Evolutionary conservation across 2,888 invertebrate genomes (phyloP).

Genomic region (Notodonta dromedarius): DNA sequence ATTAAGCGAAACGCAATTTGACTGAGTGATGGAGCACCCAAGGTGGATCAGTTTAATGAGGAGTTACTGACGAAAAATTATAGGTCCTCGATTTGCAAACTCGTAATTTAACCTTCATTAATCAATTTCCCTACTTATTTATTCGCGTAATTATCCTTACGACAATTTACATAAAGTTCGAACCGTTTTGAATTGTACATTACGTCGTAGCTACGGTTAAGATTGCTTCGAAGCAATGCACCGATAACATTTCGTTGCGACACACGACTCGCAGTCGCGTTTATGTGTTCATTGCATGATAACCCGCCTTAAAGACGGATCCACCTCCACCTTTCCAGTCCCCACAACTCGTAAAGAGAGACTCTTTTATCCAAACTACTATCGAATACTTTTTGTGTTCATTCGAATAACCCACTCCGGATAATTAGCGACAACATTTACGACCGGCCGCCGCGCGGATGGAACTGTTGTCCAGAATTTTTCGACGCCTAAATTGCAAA

Average conservation of each 20-base stretch:
- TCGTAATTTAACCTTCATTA: conserved; percentile 51
- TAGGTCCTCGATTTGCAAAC: conserved; percentile 30
- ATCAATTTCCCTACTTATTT: conserved; percentile 50
- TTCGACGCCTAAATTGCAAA: conserved; percentile 61
- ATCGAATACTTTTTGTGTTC: conserved; percentile 70
- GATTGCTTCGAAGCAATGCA: conserved; percentile 47
- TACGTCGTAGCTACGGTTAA: conserved; percentile 28
- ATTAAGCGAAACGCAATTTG: conserved; percentile 84
- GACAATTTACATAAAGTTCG: conserved; percentile 45
- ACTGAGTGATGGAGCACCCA: conserved; percentile 83
- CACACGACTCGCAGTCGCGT: conserved; percentile 61
- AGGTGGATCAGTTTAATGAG: conserved; percentile 81
- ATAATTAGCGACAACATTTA: conserved; percentile 69
- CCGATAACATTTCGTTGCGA: conserved; percentile 56
- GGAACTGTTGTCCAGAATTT: conserved; percentile 56
- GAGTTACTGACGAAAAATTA: conserved; percentile 78
- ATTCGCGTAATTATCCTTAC: conserved; percentile 54
- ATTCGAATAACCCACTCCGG: conserved; percentile 62
- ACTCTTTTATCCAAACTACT: conserved; percentile 71
- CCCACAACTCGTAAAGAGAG: conserved; percentile 62
- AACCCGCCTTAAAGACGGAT: conserved; percentile 63
- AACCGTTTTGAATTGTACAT: conserved; percentile 31
- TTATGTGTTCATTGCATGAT: conserved; percentile 74
- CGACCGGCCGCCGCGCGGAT: conserved; percentile 42
- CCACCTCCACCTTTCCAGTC: conserved; percentile 63